Evolutionary conservation across 2,888 invertebrate genomes (phyloP).

Genomic region (Euzophera pinguis): DNA sequence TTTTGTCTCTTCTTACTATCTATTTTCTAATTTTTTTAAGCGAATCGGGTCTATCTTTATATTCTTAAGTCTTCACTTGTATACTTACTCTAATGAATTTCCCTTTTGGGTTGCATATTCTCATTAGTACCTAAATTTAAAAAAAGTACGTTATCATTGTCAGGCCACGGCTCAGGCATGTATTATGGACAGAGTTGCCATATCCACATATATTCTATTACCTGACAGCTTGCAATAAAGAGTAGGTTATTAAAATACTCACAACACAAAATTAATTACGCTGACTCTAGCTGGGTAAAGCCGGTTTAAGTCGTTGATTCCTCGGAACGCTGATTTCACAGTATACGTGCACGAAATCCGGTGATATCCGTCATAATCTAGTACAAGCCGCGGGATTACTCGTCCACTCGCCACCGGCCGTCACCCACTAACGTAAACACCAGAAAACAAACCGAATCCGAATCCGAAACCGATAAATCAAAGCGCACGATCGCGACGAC

Average conservation of each 20-base stretch:
- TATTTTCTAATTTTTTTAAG: no score
- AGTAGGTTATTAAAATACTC: constrained; percentile 36
- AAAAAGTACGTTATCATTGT: no score
- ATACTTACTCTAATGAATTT: no score
- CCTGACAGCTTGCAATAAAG: background rate
- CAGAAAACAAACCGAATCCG: constrained; percentile 65
- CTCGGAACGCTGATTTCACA: constrained; percentile 52
- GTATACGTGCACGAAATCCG: constrained; percentile 66
- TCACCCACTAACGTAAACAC: constrained; percentile 78
- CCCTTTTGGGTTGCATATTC: no score
- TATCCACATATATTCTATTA: background rate
- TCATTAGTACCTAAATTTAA: no score
- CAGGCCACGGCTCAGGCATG: no score
- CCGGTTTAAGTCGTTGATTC: constrained; percentile 40
- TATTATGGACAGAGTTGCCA: background rate
- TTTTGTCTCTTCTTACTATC: no score
- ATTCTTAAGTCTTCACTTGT: no score
- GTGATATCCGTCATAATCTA: constrained; percentile 75
- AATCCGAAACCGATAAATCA: constrained; percentile 78
- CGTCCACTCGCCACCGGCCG: constrained; percentile 64
- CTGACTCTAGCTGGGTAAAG: constrained; percentile 24
- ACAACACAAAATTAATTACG: constrained; percentile 40
- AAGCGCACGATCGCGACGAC: constrained; percentile 76
- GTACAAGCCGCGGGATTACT: constrained; percentile 72
- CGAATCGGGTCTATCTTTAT: no score